Percentiles rank a stretch among this genome's conserved stretches.
These are phyloP conservation scores for Myzus persicae DNA, from an alignment of 1,140 invertebrate species.

Conservation along the genomic window DNA sequence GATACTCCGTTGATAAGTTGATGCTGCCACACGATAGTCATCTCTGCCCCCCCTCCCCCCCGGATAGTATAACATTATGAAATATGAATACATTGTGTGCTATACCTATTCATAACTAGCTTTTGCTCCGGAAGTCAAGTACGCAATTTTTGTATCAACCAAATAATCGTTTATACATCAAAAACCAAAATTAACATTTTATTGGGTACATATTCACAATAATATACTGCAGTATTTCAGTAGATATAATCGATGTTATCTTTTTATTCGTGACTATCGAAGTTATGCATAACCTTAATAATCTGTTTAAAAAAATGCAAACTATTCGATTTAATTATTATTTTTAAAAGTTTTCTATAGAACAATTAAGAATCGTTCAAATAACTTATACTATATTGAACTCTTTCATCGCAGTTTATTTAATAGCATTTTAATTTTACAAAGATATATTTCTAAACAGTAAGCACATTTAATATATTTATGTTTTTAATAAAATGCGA, in stretches of 20 bases:
- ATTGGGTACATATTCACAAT: neutral
- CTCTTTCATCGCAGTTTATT: neutral
- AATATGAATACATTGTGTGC: neutral
- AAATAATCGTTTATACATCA: constrained; percentile 6
- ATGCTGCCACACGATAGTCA: constrained; percentile 18
- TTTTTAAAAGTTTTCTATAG: neutral
- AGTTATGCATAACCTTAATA: neutral
- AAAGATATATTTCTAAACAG: neutral
- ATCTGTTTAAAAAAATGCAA: neutral
- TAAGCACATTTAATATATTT: neutral
- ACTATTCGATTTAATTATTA: neutral
- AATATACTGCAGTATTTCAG: neutral
- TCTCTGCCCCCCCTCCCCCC: neutral
- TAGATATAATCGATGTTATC: neutral
- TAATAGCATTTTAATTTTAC: neutral
- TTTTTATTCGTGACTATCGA: neutral
- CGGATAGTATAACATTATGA: neutral
- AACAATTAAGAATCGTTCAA: neutral
- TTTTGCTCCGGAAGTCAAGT: constrained; percentile 18
- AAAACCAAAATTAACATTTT: neutral
- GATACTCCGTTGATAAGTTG: constrained; percentile 33
- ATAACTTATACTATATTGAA: neutral
- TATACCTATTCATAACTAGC: neutral
- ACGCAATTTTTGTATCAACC: neutral
- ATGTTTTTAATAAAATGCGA: neutral